Evolutionary conservation across 2,113 vertebrate species (phyloP), one percentile per base, ranked within the genome.

Genomic region (Casuarius casuarius): DNA sequence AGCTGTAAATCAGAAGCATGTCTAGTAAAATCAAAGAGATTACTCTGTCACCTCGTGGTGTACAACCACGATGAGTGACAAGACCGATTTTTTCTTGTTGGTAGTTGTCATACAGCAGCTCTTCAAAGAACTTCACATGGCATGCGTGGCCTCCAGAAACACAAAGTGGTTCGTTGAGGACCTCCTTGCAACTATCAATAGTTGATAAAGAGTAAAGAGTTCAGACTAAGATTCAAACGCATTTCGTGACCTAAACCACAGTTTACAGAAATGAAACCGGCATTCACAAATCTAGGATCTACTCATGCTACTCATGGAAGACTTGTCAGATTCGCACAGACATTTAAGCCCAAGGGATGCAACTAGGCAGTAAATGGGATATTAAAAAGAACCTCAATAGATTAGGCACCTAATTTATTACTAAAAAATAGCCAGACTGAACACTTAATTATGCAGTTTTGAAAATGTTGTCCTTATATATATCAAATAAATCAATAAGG

Each of bases 51-150:
- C 25, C 49, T 70, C 26, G 9, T 33, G 49, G 14, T 58, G 44
- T 71, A 68, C 70, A 87, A 58, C 2, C 49, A 77, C 28, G 48
- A 31, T 8, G 19, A 77, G 44, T 12, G 8, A 6, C 17, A n/a
- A 84, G n/a, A 31, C 6, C 26, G 22, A 5, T 33, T 59, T 70
- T 66, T 31, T 20, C 18, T n/a, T 20, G 4, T 67, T 35, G 17
- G 22, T 20, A 26, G 8, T 16, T 40, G 21, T 7, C 40, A 40
- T 5, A 1, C 26, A 3, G 6, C 51, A 73, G 0, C 21, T 92
- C 23, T 66, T 72, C 5, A 2, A 49, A 63, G 23, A 85, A 35
- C 38, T 71, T 74, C 33, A 6, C 2, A 49, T 0, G 1, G 18
- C 70, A 48, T 26, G 25, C 46, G 25, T 9, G 7, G 56, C 56